Conservation (phyloP, 2,113 vertebrate genomes). For the Cavia porcellus region DNA sequence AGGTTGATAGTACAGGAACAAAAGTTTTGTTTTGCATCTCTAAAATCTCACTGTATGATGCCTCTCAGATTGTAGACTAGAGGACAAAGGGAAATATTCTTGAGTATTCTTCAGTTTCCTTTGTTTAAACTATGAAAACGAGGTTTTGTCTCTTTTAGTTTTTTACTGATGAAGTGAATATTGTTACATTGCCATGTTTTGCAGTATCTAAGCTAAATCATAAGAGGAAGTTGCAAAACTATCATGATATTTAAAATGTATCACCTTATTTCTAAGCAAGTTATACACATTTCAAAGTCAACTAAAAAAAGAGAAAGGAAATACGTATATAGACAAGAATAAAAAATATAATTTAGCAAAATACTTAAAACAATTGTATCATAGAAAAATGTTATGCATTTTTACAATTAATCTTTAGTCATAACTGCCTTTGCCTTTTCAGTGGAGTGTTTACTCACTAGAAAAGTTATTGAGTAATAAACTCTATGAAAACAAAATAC, state of each 20-base stretch:
- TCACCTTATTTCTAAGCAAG: conserved; percentile 41
- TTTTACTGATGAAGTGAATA: not conserved
- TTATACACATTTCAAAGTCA: conserved; percentile 42
- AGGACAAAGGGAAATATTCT: not conserved
- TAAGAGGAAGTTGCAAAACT: conserved; percentile 51
- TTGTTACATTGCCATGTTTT: conserved; percentile 1
- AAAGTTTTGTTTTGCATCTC: not conserved
- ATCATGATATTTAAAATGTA: conserved; percentile 51
- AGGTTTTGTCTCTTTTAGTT: not conserved
- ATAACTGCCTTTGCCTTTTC: not conserved
- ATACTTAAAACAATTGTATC: not conserved
- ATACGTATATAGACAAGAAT: not conserved
- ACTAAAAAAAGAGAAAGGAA: not conserved
- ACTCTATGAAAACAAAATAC: conserved; percentile 9
- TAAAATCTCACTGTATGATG: not conserved
- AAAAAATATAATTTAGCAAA: conserved; percentile 30
- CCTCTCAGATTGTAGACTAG: not conserved
- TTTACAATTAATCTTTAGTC: not conserved
- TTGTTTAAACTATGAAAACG: not conserved
- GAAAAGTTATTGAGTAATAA: not conserved
- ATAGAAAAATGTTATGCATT: not conserved
- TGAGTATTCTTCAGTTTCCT: not conserved
- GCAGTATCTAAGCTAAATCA: not conserved
- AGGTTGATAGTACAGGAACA: not conserved
- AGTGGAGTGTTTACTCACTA: not conserved